A percentile compares a stretch with the other conserved stretches of the same genome.
Evolutionary conservation across 2,888 invertebrate genomes (phyloP).

Genomic region (Tenthredo mesomela): DNA sequence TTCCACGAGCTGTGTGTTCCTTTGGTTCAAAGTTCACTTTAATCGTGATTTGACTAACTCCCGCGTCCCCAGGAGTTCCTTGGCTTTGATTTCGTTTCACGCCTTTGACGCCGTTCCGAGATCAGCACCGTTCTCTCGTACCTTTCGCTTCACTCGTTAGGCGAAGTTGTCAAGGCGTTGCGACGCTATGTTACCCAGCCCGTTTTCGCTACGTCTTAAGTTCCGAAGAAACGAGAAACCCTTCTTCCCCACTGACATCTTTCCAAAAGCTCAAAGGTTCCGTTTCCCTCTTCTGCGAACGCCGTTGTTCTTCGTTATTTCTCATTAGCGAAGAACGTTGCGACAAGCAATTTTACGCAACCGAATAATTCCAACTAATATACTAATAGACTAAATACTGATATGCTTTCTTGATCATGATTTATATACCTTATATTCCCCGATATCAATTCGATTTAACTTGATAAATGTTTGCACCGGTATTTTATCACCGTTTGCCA

Average conservation of each 20-base stretch:
- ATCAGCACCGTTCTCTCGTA: conserved; percentile 13
- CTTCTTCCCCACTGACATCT: conserved; percentile 1
- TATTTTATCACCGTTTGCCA: background rate
- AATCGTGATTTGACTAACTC: conserved; percentile 51
- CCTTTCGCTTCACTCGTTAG: conserved; percentile 46
- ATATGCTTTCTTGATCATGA: background rate
- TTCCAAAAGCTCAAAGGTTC: conserved; percentile 26
- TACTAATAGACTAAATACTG: background rate
- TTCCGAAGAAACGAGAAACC: conserved; percentile 22
- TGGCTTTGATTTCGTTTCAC: conserved; percentile 48
- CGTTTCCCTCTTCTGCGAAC: background rate
- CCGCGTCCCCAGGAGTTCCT: conserved; percentile 37
- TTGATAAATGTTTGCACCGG: background rate
- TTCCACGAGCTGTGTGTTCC: conserved; percentile 44
- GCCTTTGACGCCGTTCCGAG: conserved; percentile 44
- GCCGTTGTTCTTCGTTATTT: conserved; percentile 12
- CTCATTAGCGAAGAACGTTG: conserved; percentile 25
- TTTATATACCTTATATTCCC: background rate
- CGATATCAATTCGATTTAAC: background rate
- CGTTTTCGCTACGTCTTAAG: conserved; percentile 41
- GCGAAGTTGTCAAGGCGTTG: conserved; percentile 44
- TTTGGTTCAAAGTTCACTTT: conserved; percentile 46
- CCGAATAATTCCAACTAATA: background rate
- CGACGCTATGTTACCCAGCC: conserved; percentile 12
- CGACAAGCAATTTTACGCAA: background rate